A percentile compares a stretch with the other conserved stretches of the same genome.
Evolutionary conservation across 2,797 vertebrate genomes (phyloP).

Genomic region (Takifugu ocellatus): DNA sequence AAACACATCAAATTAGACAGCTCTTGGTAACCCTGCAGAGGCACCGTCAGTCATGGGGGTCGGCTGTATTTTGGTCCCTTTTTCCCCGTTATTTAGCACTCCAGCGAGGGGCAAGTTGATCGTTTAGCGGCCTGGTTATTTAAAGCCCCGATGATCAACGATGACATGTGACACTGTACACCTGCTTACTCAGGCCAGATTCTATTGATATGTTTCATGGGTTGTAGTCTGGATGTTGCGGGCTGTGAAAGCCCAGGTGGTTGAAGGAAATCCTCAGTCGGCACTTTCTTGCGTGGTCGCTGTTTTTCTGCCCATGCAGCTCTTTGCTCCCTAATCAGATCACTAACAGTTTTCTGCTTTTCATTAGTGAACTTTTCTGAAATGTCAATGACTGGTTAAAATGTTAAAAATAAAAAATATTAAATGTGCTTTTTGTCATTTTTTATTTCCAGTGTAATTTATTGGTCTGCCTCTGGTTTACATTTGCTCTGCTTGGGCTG

Average conservation of each 20-base stretch:
- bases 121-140: too few species aligned
- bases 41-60: too few species aligned
- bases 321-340: constrained; percentile 12
- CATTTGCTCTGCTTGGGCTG: constrained; percentile 24
- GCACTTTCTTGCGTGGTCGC: constrained; percentile 16
- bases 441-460: constrained; percentile 94
- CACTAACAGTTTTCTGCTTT: constrained; percentile 34
- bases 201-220: constrained; percentile 7
- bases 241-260: background rate
- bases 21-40: too few species aligned
- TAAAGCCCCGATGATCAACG: background rate
- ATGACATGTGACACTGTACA: background rate
- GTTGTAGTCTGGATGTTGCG: background rate
- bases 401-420: constrained; percentile 99
- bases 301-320: constrained; percentile 18
- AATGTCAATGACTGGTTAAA: constrained; percentile 93
- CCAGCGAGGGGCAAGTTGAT: too few species aligned
- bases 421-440: constrained; percentile 99
- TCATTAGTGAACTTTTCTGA: constrained; percentile 75
- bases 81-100: too few species aligned
- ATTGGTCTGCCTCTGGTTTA: constrained; percentile 58
- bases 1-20: too few species aligned
- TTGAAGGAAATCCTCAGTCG: constrained; percentile 22
- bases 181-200: constrained; percentile 5
- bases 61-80: too few species aligned